Percentiles rank a stretch among this genome's conserved stretches.
These are phyloP conservation scores for Resseliella maxima DNA, from an alignment of 2,888 invertebrate genomes.

Conservation along the genomic window DNA sequence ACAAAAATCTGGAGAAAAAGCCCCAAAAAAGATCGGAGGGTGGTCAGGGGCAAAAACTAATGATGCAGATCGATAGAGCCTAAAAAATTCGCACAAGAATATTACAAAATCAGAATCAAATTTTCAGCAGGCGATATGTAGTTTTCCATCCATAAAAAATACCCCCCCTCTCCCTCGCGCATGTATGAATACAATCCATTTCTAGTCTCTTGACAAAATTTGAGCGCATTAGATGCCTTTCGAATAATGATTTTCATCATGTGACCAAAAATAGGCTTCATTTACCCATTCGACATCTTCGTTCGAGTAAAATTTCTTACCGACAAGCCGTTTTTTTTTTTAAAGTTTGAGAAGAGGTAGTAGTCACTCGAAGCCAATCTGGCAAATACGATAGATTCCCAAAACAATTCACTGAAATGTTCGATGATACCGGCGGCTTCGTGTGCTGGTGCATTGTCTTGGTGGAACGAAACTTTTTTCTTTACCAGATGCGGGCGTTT, in stretches of 20 bases:
- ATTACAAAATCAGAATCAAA: no score
- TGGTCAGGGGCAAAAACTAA: no score
- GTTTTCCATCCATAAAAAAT: no score
- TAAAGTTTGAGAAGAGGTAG: conserved; percentile 56
- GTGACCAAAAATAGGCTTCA: conserved; percentile 20
- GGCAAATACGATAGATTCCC: conserved; percentile 56
- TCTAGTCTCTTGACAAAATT: no score
- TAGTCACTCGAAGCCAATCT: conserved; percentile 56
- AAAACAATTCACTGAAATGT: conserved; percentile 49
- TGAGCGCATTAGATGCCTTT: neutral
- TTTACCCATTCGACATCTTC: neutral
- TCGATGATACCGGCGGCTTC: conserved; percentile 24
- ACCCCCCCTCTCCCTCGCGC: no score
- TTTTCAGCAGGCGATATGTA: no score
- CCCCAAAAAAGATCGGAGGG: no score
- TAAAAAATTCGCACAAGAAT: no score
- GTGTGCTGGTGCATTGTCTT: conserved; percentile 57
- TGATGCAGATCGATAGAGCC: no score
- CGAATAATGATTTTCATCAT: neutral
- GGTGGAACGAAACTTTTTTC: conserved; percentile 58
- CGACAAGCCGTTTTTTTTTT: conserved; percentile 21
- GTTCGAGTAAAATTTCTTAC: conserved; percentile 1
- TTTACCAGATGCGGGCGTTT: conserved; percentile 59
- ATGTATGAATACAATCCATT: no score
- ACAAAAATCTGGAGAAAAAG: no score